Base-by-base conservation (phyloP, 2,888 invertebrate species). In the Mimas tiliae region DNA sequence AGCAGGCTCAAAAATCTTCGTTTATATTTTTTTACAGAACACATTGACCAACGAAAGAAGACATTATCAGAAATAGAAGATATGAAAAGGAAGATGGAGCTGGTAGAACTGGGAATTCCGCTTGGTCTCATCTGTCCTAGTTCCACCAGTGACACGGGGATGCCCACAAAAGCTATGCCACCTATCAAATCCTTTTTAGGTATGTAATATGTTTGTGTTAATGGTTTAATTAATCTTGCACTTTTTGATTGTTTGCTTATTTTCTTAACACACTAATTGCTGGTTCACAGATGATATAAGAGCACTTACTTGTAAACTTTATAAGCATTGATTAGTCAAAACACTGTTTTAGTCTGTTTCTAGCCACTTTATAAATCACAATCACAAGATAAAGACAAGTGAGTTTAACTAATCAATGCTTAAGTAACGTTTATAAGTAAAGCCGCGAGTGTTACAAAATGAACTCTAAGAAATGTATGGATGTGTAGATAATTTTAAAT, bases 151-250 rank as follows among this genome's bases (percentile, higher is more conserved):
- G 89, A 89, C 11, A 90, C 89, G 66, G 91, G 90, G 0, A 93
- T 93, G 94, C 93, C 93, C 0, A 93, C 93, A 0, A 93, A 93
- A 67, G 93, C 93, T 16, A 93, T 94, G 94, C 94, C 94, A 0
- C 93, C 94, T 0, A 93, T 93, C 58, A 93, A 93, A 69, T 84
- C 91, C 0, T 88, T 93, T 68, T 78, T 94, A 63, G 89, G 94
- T 94, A 82, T 77, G 88, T 80, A 64, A 6, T 34, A 19, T 12
- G 6, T 0, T 42, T 19, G 2, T 0, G 34, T 27, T 27, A 3
- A 4, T 7, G 8, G 38, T 38, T 9, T 38, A 38, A 38, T 38
- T 38, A 6, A 19, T 12, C 16, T 45, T 7, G 27, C 14, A 33
- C 14, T 47, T 53, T 64, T 11, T 45, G 6, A 12, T 21, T 27